phyloP scores from a whole-genome alignment of 2,888 invertebrate genomes.

The Opisthograptis luteolata region DNA sequence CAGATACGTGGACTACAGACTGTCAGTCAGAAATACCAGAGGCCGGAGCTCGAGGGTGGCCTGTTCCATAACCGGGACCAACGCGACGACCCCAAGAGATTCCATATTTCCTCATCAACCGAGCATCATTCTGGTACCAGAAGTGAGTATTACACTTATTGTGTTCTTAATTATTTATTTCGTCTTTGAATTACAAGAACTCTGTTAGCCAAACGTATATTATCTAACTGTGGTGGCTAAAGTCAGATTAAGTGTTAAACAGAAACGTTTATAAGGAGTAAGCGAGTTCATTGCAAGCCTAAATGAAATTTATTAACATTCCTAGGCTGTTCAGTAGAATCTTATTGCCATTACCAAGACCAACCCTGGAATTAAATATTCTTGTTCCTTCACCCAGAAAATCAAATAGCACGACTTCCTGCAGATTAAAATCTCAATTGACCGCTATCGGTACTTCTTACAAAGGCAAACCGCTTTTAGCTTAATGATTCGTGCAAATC shows the following conservation, averaged over 20 bases:
- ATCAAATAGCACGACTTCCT: conserved; percentile 11
- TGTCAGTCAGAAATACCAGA: conserved; percentile 89
- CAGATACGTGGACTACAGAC: conserved; percentile 92
- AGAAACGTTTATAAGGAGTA: no score
- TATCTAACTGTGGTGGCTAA: no score
- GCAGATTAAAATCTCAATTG: conserved; percentile 33
- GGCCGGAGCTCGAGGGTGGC: conserved; percentile 90
- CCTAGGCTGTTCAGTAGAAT: background rate
- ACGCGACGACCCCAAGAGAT: conserved; percentile 92
- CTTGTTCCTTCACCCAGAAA: conserved; percentile 3
- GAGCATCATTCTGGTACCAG: conserved; percentile 89
- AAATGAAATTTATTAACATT: background rate
- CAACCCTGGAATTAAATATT: conserved; percentile 3
- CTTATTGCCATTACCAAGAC: background rate
- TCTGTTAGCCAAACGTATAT: no score
- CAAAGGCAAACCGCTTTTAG: conserved; percentile 33
- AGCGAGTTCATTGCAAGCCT: no score
- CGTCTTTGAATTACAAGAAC: no score
- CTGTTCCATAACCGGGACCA: conserved; percentile 93
- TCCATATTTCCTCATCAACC: conserved; percentile 93
- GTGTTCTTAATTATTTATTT: no score
- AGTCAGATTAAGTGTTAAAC: no score
- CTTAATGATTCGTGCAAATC: conserved; percentile 37
- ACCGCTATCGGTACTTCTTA: conserved; percentile 30
- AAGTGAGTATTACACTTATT: conserved; percentile 84